Base-by-base conservation (phyloP, 1,140 invertebrate genomes). In the Zaprionus ornatus region DNA sequence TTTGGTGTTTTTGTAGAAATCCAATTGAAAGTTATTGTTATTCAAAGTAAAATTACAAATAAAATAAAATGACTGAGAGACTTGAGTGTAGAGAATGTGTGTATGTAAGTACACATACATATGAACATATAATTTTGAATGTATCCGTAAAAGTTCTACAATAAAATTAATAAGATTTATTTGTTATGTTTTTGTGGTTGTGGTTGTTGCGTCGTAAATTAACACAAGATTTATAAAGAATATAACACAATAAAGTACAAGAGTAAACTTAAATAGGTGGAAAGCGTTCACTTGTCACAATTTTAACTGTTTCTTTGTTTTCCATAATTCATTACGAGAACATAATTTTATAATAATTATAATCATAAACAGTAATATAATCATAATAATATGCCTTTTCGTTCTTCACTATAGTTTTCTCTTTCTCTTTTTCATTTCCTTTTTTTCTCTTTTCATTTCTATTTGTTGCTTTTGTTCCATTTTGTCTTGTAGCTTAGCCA, bases 241-340 rank as follows among this genome's bases (percentile, higher is more conserved):
- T 75, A 64, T 55, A 70, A 70, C 59, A 70, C 32, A 63, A 74
- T 63, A 62, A 62, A 69, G 50, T 69, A 68, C 57, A 69, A 59
- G 40, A 69, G 70, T 61, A 59, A 70, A 64, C 56, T 35, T 56
- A 70, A 59, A 70, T 70, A 76, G 77, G 73, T 84, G 77, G 69
- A 84, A 84, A 84, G 81, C 81, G 67, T 84, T 85, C 61, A 76
- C 52, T 80, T 68, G 65, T 84, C 81, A 83, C 80, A 79, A 59
- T 56, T 52, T 56, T 50, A 19, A 45, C 5, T 48, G 27, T 64
- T 40, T 23, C 27, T 55, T 42, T 42, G 19, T 5, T 66, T 59
- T 50, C 10, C 27, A 48, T 48, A 9, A 54, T 52, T 52, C 32
- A 19, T 61, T 61, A 63, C 50, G 25, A 37, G 55, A 55, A 65